Conservation (phyloP, 2,888 invertebrate species). For the Drosophila demipolita region DNA sequence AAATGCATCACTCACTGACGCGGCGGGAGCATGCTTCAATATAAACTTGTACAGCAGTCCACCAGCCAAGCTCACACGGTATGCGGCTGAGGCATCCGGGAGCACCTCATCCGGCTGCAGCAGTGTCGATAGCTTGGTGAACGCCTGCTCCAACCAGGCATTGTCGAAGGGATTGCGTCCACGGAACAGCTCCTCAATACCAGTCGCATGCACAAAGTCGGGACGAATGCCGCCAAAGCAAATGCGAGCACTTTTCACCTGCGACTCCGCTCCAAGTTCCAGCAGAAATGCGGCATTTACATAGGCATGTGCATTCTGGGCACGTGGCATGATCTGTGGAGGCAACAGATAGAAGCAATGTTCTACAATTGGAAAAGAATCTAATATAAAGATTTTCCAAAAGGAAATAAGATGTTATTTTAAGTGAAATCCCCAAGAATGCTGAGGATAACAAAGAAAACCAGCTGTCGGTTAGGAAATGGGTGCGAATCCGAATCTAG, state of each 20-base stretch:
- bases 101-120: constrained; percentile 88
- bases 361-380: no score
- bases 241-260: constrained; percentile 85
- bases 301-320: constrained; percentile 91
- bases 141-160: constrained; percentile 82
- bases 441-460: background rate
- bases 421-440: background rate
- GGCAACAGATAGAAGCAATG: background rate
- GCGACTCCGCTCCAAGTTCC: constrained; percentile 86
- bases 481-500: background rate
- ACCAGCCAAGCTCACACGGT: constrained; percentile 89
- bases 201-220: constrained; percentile 86
- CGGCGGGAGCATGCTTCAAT: constrained; percentile 86
- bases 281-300: constrained; percentile 91
- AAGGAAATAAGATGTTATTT: background rate
- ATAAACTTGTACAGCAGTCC: constrained; percentile 92
- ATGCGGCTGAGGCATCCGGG: constrained; percentile 89
- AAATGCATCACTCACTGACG: constrained; percentile 70
- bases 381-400: no score
- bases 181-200: constrained; percentile 86
- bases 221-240: constrained; percentile 89
- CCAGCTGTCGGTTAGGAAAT: background rate
- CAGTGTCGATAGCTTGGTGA: constrained; percentile 87
- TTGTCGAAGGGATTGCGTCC: constrained; percentile 86
- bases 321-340: constrained; percentile 89